These are phyloP conservation scores for Mythimna loreyi DNA, from an alignment of 2,888 invertebrate genomes.

Conservation along the genomic window DNA sequence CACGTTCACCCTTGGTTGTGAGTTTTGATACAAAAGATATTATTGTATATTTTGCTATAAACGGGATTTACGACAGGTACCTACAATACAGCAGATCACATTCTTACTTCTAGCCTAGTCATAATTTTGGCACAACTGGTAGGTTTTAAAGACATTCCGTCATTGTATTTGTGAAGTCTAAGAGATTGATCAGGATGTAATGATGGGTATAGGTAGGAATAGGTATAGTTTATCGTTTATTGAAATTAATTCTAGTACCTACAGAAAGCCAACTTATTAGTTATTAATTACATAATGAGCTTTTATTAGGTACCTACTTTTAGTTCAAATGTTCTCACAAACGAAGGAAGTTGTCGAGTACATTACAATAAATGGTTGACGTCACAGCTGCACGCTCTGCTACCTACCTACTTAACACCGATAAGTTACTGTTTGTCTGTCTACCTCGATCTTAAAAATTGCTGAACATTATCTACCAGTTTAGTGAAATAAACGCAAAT, in stretches of 20 bases:
- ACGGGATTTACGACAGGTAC: constrained; percentile 8
- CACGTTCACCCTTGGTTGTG: constrained; percentile 48
- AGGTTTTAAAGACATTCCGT: neutral
- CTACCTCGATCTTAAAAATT: constrained; percentile 10
- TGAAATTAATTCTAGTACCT: too few relatives aligned
- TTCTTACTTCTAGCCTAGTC: neutral
- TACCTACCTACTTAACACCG: neutral
- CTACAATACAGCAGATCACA: neutral
- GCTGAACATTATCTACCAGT: neutral
- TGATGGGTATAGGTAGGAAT: too few relatives aligned
- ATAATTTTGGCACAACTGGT: neutral
- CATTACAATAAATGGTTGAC: constrained; percentile 30
- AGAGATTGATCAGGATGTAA: neutral
- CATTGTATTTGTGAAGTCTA: neutral
- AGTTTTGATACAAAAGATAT: constrained; percentile 33
- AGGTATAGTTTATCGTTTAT: too few relatives aligned
- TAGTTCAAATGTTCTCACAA: constrained; percentile 1
- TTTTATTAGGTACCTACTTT: neutral
- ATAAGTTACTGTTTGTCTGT: constrained; percentile 1
- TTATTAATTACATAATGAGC: too few relatives aligned
- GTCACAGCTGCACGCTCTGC: constrained; percentile 18
- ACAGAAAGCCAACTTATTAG: too few relatives aligned
- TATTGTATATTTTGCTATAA: constrained; percentile 38
- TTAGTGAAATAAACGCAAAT: neutral
- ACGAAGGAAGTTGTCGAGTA: constrained; percentile 35